Percentiles rank a stretch among this genome's conserved stretches.
phyloP scores from a whole-genome alignment of 2,797 vertebrate species.

The Chlorospingus flavigularis region DNA sequence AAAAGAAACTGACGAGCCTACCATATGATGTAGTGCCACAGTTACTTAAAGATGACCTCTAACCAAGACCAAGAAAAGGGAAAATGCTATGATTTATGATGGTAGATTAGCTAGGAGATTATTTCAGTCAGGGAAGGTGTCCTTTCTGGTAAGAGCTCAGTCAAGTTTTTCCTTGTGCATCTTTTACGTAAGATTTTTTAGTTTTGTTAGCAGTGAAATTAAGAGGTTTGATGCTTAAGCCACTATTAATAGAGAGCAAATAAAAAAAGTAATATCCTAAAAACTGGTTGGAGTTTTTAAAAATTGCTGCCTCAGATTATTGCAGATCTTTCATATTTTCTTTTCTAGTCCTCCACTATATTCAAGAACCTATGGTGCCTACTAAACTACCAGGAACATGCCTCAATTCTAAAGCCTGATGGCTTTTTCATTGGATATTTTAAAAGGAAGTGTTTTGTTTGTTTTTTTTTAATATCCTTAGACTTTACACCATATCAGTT shows the following conservation, averaged over 20 bases:
- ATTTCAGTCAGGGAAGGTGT: conserved; percentile 38
- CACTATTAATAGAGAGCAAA: neutral
- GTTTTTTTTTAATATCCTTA: neutral
- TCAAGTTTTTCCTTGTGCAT: neutral
- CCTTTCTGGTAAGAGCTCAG: conserved; percentile 31
- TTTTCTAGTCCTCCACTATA: neutral
- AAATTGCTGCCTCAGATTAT: neutral
- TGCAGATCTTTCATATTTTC: neutral
- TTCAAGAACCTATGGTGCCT: neutral
- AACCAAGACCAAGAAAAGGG: conserved; percentile 15
- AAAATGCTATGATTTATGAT: conserved; percentile 33
- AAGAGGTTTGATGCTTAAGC: neutral
- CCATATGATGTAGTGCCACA: neutral
- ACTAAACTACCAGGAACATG: neutral
- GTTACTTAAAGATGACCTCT: conserved; percentile 25
- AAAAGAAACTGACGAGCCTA: neutral
- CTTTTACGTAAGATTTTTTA: neutral
- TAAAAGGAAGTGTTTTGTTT: neutral
- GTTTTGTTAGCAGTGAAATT: conserved; percentile 2
- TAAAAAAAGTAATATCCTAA: neutral
- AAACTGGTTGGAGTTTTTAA: neutral
- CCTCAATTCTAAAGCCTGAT: neutral
- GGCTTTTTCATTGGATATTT: neutral
- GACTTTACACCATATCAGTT: neutral
- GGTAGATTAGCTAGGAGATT: conserved; percentile 26